A percentile compares a stretch with the other conserved stretches of the same genome.
Conservation (phyloP, 2,113 vertebrate genomes). For the Callithrix jacchus region DNA sequence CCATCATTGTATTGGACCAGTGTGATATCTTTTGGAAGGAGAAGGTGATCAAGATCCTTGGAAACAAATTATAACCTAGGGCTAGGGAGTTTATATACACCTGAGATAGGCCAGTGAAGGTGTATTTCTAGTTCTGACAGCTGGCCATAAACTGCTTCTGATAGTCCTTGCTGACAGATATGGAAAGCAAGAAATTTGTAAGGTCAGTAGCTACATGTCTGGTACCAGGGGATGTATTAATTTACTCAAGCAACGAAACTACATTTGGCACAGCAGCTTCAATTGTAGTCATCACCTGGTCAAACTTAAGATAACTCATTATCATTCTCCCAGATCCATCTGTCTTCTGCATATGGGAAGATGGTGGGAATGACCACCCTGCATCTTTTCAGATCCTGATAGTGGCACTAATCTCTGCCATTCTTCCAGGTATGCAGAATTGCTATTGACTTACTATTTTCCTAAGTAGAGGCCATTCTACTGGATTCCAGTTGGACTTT, state of each 20-base stretch:
- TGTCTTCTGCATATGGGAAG: background rate
- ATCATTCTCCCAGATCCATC: background rate
- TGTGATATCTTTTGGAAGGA: background rate
- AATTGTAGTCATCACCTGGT: background rate
- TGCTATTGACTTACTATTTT: background rate
- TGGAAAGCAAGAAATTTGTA: background rate
- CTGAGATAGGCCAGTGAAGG: background rate
- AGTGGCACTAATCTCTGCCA: background rate
- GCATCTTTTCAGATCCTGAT: background rate
- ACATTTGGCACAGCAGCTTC: background rate
- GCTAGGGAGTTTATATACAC: background rate
- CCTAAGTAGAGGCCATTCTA: background rate
- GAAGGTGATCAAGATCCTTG: background rate
- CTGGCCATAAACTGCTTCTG: background rate
- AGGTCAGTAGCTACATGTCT: background rate
- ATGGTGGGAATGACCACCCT: background rate
- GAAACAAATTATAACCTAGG: background rate
- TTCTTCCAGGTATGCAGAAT: background rate
- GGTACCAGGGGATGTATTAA: background rate
- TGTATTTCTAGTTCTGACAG: background rate
- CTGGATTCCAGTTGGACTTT: background rate
- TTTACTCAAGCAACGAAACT: background rate
- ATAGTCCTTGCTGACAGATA: background rate
- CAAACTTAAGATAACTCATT: background rate
- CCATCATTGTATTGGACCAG: background rate